Conservation (phyloP, 2,888 invertebrate genomes). For the Pediacus dermestoides region DNA sequence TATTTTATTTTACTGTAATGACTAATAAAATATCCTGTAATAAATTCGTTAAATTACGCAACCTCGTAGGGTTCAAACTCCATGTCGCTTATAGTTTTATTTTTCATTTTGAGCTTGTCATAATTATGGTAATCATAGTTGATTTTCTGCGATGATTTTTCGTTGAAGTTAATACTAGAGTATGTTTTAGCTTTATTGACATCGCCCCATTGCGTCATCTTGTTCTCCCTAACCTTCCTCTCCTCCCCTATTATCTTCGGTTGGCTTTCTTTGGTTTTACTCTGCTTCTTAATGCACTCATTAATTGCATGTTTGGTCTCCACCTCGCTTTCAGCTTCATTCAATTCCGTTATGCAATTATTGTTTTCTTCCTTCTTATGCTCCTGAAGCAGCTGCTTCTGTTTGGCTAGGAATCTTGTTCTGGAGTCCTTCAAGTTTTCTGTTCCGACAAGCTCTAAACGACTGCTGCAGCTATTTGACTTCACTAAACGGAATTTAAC, state of each 20-base stretch:
- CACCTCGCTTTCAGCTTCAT: conserved; percentile 17
- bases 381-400: conserved; percentile 47
- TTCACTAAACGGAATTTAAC: conserved; percentile 79
- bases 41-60: too few relatives aligned
- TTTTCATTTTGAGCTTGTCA: conserved; percentile 55
- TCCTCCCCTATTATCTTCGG: conserved; percentile 54
- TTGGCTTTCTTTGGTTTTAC: conserved; percentile 33
- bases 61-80: conserved; percentile 65
- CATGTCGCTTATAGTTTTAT: conserved; percentile 74
- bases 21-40: too few relatives aligned
- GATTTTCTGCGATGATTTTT: conserved; percentile 32
- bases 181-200: conserved; percentile 33
- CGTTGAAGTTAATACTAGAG: conserved; percentile 30
- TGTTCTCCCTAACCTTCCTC: conserved; percentile 46
- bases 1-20: too few relatives aligned
- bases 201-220: conserved; percentile 35
- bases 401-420: conserved; percentile 61
- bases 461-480: conserved; percentile 82
- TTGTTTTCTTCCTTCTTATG: conserved; percentile 26
- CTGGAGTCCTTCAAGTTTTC: conserved; percentile 47
- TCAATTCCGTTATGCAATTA: conserved; percentile 6
- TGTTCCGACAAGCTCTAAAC: conserved; percentile 74
- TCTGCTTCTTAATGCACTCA: conserved; percentile 35
- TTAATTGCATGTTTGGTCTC: conserved; percentile 38
- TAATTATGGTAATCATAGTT: conserved; percentile 45